phyloP scores from a whole-genome alignment of 2,113 vertebrate species.

The Marmota monax region DNA sequence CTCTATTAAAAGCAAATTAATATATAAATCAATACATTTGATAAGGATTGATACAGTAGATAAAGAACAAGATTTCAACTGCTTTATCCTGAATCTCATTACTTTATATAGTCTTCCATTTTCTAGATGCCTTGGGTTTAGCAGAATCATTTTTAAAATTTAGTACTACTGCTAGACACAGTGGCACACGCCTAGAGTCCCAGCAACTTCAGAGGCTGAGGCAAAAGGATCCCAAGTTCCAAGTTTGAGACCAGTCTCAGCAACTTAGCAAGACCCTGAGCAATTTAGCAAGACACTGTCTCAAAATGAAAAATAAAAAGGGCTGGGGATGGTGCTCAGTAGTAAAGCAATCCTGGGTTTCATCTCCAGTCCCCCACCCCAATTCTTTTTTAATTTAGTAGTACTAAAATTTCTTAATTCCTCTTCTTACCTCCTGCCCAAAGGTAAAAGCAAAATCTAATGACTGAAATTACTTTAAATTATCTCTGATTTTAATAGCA shows the following conservation, averaged over 20 bases:
- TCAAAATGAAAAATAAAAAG: too few relatives aligned
- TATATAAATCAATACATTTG: background rate
- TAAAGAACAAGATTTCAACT: slow-evolving; percentile 31
- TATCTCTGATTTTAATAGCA: background rate
- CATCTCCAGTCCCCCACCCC: too few relatives aligned
- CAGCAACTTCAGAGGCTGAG: too few relatives aligned
- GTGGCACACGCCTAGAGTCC: too few relatives aligned
- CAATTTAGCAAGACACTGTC: too few relatives aligned
- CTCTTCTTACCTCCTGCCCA: background rate
- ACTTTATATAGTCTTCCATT: slow-evolving; percentile 21
- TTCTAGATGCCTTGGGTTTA: slow-evolving; percentile 8
- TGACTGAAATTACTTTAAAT: background rate
- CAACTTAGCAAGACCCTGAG: too few relatives aligned
- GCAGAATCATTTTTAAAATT: slow-evolving; percentile 10
- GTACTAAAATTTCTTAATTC: background rate
- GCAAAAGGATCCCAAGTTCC: too few relatives aligned
- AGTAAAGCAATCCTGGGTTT: too few relatives aligned
- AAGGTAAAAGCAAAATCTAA: background rate
- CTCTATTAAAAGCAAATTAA: slow-evolving; percentile 23
- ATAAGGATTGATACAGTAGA: background rate
- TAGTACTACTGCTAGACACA: too few relatives aligned
- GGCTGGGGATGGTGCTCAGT: too few relatives aligned
- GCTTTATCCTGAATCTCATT: slow-evolving; percentile 12
- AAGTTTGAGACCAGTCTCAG: too few relatives aligned
- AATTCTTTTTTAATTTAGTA: background rate